Evolutionary conservation across 1,140 invertebrate species (phyloP).

Genomic region (Lucilia cuprina): DNA sequence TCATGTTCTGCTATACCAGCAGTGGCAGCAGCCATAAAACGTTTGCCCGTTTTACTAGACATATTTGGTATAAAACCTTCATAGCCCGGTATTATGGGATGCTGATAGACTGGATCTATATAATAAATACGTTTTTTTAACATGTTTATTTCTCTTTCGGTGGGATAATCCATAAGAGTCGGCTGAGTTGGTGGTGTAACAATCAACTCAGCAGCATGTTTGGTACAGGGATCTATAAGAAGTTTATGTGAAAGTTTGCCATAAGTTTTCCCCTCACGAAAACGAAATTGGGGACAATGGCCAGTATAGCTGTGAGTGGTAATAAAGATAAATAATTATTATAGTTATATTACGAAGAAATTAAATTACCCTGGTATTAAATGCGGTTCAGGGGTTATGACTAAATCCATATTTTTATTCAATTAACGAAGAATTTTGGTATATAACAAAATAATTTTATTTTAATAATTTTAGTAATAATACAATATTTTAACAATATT

Average conservation of each 20-base stretch:
- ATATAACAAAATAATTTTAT: not conserved
- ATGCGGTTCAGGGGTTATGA: slow-evolving; percentile 65
- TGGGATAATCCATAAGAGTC: slow-evolving; percentile 68
- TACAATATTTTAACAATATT: no score
- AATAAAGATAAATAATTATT: not conserved
- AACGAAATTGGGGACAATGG: slow-evolving; percentile 75
- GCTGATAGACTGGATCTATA: slow-evolving; percentile 71
- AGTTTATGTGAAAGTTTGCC: slow-evolving; percentile 74
- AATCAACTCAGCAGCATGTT: slow-evolving; percentile 73
- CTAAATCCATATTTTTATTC: slow-evolving; percentile 45
- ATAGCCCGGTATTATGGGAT: slow-evolving; percentile 75
- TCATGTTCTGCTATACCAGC: slow-evolving; percentile 75
- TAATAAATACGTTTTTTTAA: slow-evolving; percentile 69
- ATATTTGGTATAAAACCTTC: slow-evolving; percentile 74
- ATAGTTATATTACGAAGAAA: slow-evolving; percentile 19
- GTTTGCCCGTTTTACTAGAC: slow-evolving; percentile 69
- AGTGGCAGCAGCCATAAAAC: slow-evolving; percentile 71
- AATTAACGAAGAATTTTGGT: not conserved
- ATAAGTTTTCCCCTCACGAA: slow-evolving; percentile 74
- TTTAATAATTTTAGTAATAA: not conserved
- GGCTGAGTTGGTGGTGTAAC: slow-evolving; percentile 69
- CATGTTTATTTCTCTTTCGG: slow-evolving; percentile 69
- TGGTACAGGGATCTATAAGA: slow-evolving; percentile 73
- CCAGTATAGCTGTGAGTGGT: slow-evolving; percentile 71
- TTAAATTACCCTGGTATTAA: slow-evolving; percentile 66